Conservation (phyloP, 2,113 vertebrate species). For the Peucedramus taeniatus region DNA sequence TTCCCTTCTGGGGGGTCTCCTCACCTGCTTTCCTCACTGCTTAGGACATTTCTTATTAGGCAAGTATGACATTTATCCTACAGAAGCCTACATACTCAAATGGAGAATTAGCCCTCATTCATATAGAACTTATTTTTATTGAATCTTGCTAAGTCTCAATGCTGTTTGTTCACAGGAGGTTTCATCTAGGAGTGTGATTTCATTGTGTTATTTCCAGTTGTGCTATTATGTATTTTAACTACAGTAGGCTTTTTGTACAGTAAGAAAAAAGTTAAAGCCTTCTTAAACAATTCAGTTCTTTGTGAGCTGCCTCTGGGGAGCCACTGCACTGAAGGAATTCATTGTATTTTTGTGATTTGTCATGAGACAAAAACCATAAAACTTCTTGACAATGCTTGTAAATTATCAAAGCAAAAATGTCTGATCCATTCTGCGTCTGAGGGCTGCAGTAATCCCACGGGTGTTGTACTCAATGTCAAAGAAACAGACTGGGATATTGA, state of each 20-base stretch:
- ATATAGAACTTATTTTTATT: background rate
- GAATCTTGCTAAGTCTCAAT: background rate
- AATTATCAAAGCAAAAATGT: background rate
- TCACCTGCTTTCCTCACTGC: background rate
- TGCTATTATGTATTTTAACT: background rate
- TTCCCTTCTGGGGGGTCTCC: background rate
- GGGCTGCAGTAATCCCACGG: background rate
- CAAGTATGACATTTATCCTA: background rate
- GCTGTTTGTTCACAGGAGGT: background rate
- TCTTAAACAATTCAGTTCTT: background rate
- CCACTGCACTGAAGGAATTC: background rate
- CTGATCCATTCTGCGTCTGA: background rate
- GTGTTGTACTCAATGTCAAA: background rate
- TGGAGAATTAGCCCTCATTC: background rate
- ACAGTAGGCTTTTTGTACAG: background rate
- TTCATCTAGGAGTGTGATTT: background rate
- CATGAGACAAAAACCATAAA: background rate
- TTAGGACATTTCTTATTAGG: background rate
- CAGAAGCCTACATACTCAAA: background rate
- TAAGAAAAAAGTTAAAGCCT: background rate
- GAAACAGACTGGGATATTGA: background rate
- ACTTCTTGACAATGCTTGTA: background rate
- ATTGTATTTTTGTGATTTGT: background rate
- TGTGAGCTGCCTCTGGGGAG: background rate
- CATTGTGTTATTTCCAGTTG: background rate